These are phyloP conservation scores for Umimayanthus chanpuru DNA, from an alignment of 92 coral and sea anemone genomes.

Conservation along the genomic window DNA sequence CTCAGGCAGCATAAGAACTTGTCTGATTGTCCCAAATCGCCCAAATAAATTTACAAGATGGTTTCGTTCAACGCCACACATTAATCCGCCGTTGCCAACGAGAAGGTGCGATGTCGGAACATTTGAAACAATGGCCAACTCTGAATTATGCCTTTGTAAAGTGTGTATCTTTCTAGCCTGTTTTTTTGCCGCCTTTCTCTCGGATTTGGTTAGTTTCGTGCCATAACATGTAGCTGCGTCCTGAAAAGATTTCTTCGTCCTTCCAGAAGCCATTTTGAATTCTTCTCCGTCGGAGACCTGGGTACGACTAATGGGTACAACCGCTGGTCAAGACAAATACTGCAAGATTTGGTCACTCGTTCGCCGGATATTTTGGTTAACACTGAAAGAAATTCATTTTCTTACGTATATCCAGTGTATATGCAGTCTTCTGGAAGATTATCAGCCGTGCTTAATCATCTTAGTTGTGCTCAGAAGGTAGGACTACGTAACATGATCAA, in stretches of 20 bases:
- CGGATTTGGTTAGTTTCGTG: conserved; percentile 80
- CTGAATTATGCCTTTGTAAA: conserved; percentile 68
- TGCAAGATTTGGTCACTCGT: too few relatives aligned
- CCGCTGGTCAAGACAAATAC: not conserved
- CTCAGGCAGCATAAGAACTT: conserved; percentile 85
- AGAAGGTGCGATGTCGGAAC: conserved; percentile 81
- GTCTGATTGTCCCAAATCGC: conserved; percentile 76
- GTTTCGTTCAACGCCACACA: conserved; percentile 84
- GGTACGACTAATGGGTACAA: conserved; percentile 6
- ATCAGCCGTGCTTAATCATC: conserved; percentile 18
- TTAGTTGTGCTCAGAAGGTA: conserved; percentile 19
- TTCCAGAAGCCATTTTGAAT: conserved; percentile 83
- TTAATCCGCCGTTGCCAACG: conserved; percentile 93
- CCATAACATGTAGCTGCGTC: conserved; percentile 35
- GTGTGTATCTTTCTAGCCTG: conserved; percentile 75
- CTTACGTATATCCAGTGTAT: not conserved
- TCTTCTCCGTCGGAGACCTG: conserved; percentile 37
- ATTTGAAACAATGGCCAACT: conserved; percentile 70
- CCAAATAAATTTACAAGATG: conserved; percentile 69
- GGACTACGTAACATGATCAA: not conserved
- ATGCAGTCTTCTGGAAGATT: conserved; percentile 40
- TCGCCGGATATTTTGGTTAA: too few relatives aligned
- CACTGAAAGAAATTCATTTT: not conserved
- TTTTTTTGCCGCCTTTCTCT: conserved; percentile 85
- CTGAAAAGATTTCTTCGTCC: conserved; percentile 30